Conservation (phyloP, 2,113 vertebrate species). For the Melanerpes aurifrons region DNA sequence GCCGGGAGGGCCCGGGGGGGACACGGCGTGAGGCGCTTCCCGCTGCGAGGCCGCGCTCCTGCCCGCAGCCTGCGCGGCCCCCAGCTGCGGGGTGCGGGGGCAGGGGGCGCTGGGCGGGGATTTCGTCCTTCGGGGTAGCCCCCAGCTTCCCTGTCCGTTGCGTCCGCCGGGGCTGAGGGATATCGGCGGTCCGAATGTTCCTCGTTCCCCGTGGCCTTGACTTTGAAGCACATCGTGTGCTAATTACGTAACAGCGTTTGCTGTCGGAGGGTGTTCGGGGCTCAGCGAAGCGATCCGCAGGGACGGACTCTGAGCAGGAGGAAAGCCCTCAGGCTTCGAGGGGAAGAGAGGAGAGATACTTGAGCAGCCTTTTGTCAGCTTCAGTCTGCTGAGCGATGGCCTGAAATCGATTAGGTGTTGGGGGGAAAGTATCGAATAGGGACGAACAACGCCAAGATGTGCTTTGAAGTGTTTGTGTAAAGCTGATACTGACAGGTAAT, state of each 20-base stretch:
- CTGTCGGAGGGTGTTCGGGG: neutral
- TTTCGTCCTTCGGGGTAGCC: neutral
- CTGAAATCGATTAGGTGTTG: neutral
- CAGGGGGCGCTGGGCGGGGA: accelerated
- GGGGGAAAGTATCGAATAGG: neutral
- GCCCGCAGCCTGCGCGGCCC: no score
- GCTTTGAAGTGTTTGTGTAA: neutral
- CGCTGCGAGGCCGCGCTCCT: neutral
- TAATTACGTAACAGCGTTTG: neutral
- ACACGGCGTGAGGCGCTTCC: neutral
- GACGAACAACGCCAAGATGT: neutral
- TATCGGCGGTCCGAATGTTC: neutral
- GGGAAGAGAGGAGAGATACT: neutral
- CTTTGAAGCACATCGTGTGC: neutral
- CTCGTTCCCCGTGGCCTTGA: neutral
- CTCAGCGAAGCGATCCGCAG: neutral
- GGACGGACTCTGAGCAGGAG: neutral
- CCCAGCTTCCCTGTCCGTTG: accelerated
- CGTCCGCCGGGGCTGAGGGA: neutral
- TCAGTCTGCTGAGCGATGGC: neutral
- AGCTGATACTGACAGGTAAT: neutral
- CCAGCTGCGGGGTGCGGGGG: accelerated
- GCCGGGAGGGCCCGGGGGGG: neutral
- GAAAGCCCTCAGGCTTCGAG: neutral
- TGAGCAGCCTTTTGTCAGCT: neutral